Percentiles rank a stretch among this genome's conserved stretches.
phyloP scores from a whole-genome alignment of 2,888 invertebrate species.

The Archaeoteleia sp. region DNA sequence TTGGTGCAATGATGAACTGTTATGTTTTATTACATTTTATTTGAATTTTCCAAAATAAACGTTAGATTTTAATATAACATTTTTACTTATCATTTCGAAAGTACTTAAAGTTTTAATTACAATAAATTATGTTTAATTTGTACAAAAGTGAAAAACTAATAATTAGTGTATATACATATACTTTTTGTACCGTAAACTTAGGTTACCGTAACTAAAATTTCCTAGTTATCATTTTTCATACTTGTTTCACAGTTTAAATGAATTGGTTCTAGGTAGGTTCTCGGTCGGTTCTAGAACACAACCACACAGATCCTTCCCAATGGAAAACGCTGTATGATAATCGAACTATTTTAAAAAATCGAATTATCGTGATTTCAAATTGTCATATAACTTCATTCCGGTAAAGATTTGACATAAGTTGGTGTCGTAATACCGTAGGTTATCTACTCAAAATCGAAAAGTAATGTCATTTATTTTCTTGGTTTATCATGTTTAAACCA shows the following conservation, averaged over 20 bases:
- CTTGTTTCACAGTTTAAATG: no score
- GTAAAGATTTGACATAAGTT: background rate
- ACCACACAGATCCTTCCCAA: background rate
- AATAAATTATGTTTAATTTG: background rate
- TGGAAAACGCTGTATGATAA: background rate
- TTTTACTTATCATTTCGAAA: no score
- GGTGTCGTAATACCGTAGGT: no score
- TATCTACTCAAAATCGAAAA: conserved; percentile 12
- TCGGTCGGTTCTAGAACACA: background rate
- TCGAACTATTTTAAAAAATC: background rate
- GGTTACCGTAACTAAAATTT: no score
- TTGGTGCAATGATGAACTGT: no score
- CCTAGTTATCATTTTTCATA: no score
- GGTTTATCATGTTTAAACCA: conserved; percentile 34
- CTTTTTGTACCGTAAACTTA: no score
- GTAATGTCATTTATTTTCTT: conserved; percentile 10
- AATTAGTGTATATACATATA: background rate
- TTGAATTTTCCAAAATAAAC: background rate
- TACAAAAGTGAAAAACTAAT: no score
- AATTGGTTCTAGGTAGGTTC: no score
- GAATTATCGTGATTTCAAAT: conserved; percentile 13
- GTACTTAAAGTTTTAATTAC: conserved; percentile 4
- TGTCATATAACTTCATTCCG: background rate
- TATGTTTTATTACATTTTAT: background rate
- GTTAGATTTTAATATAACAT: background rate